These are phyloP conservation scores for Eumaeus atala DNA, from an alignment of 1,140 invertebrate genomes.

Conservation along the genomic window DNA sequence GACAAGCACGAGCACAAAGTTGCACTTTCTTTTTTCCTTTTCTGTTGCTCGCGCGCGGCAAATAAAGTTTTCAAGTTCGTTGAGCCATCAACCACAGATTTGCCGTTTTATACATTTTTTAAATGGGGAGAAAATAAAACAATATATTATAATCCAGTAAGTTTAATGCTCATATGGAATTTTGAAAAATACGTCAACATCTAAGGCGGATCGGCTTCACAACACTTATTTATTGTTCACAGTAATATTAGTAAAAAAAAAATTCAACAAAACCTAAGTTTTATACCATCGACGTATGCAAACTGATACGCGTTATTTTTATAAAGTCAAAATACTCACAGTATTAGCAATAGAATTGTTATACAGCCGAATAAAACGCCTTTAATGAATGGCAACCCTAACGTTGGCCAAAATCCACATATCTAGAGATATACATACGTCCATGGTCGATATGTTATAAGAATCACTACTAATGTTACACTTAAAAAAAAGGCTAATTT, in stretches of 20 bases:
- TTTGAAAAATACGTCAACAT: conserved; percentile 3
- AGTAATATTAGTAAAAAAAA: conserved; percentile 1
- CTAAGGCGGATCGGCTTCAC: conserved; percentile 10
- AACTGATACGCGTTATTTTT: not conserved
- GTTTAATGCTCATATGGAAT: conserved; percentile 8
- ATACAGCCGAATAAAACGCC: conserved; percentile 1
- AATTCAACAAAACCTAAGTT: conserved; percentile 17
- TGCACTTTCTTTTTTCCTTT: no score
- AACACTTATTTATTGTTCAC: conserved; percentile 6
- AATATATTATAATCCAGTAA: not conserved
- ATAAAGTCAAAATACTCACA: no score
- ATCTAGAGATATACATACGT: conserved; percentile 13
- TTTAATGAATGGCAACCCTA: not conserved
- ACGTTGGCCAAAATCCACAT: not conserved
- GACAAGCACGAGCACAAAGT: no score
- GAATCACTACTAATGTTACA: conserved; percentile 38
- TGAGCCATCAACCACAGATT: no score
- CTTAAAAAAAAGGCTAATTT: conserved; percentile 54
- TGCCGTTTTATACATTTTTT: no score
- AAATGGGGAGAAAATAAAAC: not conserved
- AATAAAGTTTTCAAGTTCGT: no score
- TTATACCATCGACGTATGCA: not conserved
- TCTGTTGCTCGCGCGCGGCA: no score
- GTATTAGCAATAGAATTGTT: no score
- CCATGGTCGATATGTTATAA: conserved; percentile 31